A percentile compares a stretch with the other conserved stretches of the same genome.
These are phyloP conservation scores for Palythoa caribaeorum DNA, from an alignment of 92 coral and sea anemone species.

Conservation along the genomic window DNA sequence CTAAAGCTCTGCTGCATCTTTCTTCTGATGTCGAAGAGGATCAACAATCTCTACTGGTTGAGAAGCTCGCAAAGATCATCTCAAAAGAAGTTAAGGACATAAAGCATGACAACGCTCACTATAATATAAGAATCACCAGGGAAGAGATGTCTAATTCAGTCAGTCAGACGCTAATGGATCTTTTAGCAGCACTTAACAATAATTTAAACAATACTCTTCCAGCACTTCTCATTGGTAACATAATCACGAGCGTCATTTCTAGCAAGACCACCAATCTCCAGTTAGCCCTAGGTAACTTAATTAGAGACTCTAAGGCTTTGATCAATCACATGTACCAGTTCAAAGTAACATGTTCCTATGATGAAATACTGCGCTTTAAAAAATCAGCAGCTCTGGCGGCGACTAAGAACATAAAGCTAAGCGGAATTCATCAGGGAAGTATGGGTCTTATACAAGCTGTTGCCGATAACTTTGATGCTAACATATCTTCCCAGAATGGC, in stretches of 20 bases:
- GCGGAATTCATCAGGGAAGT: constrained; percentile 60
- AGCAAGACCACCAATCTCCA: constrained; percentile 62
- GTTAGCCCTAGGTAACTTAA: constrained; percentile 63
- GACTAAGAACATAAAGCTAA: constrained; percentile 48
- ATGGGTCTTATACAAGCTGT: constrained; percentile 65
- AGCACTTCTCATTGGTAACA: constrained; percentile 68
- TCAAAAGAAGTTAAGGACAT: constrained; percentile 59
- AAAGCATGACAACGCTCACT: constrained; percentile 44
- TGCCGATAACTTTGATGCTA: constrained; percentile 76
- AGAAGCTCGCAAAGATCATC: constrained; percentile 55
- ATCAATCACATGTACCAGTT: constrained; percentile 64
- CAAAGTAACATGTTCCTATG: constrained; percentile 74
- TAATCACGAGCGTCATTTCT: constrained; percentile 58
- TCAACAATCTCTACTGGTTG: constrained; percentile 34
- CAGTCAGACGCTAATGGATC: constrained; percentile 64
- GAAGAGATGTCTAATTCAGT: constrained; percentile 51
- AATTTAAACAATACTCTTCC: constrained; percentile 67
- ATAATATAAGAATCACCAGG: constrained; percentile 66
- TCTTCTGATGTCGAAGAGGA: constrained; percentile 61
- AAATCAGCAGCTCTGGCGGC: constrained; percentile 75
- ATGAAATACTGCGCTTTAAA: constrained; percentile 71
- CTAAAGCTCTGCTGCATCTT: constrained; percentile 60
- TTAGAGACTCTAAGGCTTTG: constrained; percentile 53
- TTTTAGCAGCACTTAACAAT: constrained; percentile 62
- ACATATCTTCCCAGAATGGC: constrained; percentile 76